phyloP scores from a whole-genome alignment of 2,888 invertebrate species.

The Zygothrica quintamaculata region DNA sequence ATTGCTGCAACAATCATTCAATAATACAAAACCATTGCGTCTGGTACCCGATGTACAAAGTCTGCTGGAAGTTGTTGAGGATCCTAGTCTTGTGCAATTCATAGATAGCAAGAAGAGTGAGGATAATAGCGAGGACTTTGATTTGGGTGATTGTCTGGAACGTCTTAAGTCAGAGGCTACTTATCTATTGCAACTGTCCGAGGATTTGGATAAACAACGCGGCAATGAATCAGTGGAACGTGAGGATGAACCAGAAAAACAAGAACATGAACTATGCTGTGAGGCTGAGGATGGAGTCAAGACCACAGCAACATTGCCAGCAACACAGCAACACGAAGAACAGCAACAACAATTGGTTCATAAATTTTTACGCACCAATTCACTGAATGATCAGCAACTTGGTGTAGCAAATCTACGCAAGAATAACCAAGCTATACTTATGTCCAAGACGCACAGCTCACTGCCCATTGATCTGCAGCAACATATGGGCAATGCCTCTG shows the following conservation, averaged over 20 bases:
- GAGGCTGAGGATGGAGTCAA: slow-evolving; percentile 77
- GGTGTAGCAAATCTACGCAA: slow-evolving; percentile 61
- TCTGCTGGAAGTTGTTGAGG: slow-evolving; percentile 87
- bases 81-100: slow-evolving; percentile 86
- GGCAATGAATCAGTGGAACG: slow-evolving; percentile 68
- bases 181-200: slow-evolving; percentile 88
- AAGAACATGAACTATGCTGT: slow-evolving; percentile 70
- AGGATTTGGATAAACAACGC: slow-evolving; percentile 74
- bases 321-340: slow-evolving; percentile 45
- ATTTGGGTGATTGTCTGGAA: slow-evolving; percentile 88
- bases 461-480: slow-evolving; percentile 82
- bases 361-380: slow-evolving; percentile 79
- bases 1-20: slow-evolving; percentile 64
- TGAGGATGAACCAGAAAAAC: slow-evolving; percentile 68
- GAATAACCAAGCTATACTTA: slow-evolving; percentile 39
- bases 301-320: slow-evolving; percentile 35
- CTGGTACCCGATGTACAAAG: slow-evolving; percentile 89
- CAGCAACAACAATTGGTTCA: slow-evolving; percentile 59
- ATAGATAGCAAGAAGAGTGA: slow-evolving; percentile 86
- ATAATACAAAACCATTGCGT: slow-evolving; percentile 86
- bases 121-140: slow-evolving; percentile 83
- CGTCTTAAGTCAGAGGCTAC: slow-evolving; percentile 89
- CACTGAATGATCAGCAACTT: slow-evolving; percentile 82
- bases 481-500: slow-evolving; percentile 77
- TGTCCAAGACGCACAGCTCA: slow-evolving; percentile 69